Conservation (phyloP, 1,140 invertebrate genomes). For the Chymomyza costata region DNA sequence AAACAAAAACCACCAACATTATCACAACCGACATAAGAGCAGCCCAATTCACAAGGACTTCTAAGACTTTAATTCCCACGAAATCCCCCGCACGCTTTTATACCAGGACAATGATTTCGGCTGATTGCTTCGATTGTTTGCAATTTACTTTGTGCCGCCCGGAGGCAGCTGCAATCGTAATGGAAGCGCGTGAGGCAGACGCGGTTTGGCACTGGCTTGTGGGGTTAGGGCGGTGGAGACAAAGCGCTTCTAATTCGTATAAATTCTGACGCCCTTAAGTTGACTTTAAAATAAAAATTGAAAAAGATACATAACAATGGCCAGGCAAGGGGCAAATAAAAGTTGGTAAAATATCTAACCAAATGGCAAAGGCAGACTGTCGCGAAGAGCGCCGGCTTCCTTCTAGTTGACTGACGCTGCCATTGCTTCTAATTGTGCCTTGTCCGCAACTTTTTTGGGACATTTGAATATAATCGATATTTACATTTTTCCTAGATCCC, state of each 20-base stretch:
- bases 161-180: conserved; percentile 23
- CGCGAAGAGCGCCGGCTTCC: not conserved
- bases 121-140: conserved; percentile 71
- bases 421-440: conserved; percentile 5
- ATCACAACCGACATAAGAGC: not conserved
- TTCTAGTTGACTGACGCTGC: not conserved
- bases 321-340: not conserved
- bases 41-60: not conserved
- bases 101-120: conserved; percentile 57
- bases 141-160: conserved; percentile 26
- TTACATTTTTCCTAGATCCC: conserved; percentile 31
- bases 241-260: conserved; percentile 40
- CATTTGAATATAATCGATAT: conserved; percentile 24
- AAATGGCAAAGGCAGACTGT: too few species aligned
- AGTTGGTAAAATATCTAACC: too few species aligned
- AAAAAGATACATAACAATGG: not conserved
- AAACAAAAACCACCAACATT: not conserved
- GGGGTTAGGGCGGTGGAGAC: conserved; percentile 7
- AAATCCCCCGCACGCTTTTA: conserved; percentile 54
- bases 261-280: conserved; percentile 22
- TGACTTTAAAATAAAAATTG: not conserved
- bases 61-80: conserved; percentile 50
- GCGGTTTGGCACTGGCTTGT: not conserved
- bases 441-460: conserved; percentile 5
- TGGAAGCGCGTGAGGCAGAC: conserved; percentile 26